Base-by-base conservation (phyloP, 2,888 invertebrate species). In the Megaustenia siamemsis region DNA sequence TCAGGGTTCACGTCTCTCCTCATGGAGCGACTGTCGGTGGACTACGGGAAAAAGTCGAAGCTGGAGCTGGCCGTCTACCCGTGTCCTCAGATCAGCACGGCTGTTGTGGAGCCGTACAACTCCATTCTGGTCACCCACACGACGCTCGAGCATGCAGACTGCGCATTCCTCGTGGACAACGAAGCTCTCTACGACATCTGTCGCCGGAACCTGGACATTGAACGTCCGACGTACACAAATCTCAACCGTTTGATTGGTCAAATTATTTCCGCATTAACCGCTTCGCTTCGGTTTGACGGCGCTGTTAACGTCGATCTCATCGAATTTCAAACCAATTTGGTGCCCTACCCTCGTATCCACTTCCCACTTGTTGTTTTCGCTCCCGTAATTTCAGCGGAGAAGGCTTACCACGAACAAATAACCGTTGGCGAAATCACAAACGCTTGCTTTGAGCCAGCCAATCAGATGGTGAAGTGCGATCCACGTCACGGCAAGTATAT, bases 341-440 rank as follows among this genome's bases (percentile, higher is more conserved):
- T 93, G 38, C 92, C 92, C 5, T 92, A 92, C 84, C 92, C 90
- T 80, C 88, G 90, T 35, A 98, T 98, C 89, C 98, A 98, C 94
- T 97, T 97, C 94, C 97, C 97, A 0, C 93, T 97, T 68, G 94
- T 86, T 97, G 94, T 98, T 12, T 97, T 97, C 93, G 97, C 97
- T 45, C 97, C 97, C 32, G 97, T 98, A 92, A 97, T 98, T 94
- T 97, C 97, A 0, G 97, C 97, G 86, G 98, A 98, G 95, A 97
- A 97, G 95, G 98, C 98, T 15, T 97, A 97, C 95, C 98, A 98
- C 94, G 98, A 98, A 94, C n/a, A 97, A 84, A 83, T 92, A 75
- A 88, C 89, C 6, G 89, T 90, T 49, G 80, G 91, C 38, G 91
- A 92, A 85, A 89, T 92, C 82, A 90, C 90, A 77, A 91, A 90